Conservation (phyloP, 2,888 invertebrate species). For the Acronicta alni region DNA sequence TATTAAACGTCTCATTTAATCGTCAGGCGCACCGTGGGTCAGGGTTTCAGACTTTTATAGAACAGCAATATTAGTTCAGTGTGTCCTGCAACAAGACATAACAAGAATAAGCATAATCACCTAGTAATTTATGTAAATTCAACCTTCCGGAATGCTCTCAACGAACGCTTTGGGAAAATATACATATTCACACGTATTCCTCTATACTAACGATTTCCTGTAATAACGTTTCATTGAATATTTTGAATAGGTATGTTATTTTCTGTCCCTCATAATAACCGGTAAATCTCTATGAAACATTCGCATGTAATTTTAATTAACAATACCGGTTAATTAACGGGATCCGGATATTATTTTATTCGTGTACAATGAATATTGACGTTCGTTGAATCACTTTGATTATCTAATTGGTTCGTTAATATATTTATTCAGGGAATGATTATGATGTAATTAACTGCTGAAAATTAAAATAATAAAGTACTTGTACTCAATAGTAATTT, state of each 20-base stretch:
- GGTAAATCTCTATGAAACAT: constrained; percentile 16
- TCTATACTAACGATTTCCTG: no score
- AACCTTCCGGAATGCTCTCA: no score
- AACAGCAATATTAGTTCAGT: no score
- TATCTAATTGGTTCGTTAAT: constrained; percentile 27
- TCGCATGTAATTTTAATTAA: constrained; percentile 31
- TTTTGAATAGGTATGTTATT: background rate
- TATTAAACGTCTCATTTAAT: no score
- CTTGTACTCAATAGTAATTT: background rate
- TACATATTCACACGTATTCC: no score
- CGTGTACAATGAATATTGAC: constrained; percentile 4
- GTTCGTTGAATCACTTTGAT: constrained; percentile 16
- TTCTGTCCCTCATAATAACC: background rate
- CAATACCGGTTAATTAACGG: constrained; percentile 33
- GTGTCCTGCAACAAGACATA: no score
- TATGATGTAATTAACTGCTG: constrained; percentile 9
- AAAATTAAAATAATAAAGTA: background rate
- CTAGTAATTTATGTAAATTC: no score
- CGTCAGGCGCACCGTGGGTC: no score
- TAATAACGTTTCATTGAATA: no score
- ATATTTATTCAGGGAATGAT: constrained; percentile 36
- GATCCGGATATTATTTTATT: constrained; percentile 17
- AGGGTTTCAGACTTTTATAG: no score
- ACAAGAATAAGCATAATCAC: no score
- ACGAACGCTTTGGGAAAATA: no score